phyloP scores from a whole-genome alignment of 2,797 vertebrate genomes.

The Odontamblyopus rebecca region DNA sequence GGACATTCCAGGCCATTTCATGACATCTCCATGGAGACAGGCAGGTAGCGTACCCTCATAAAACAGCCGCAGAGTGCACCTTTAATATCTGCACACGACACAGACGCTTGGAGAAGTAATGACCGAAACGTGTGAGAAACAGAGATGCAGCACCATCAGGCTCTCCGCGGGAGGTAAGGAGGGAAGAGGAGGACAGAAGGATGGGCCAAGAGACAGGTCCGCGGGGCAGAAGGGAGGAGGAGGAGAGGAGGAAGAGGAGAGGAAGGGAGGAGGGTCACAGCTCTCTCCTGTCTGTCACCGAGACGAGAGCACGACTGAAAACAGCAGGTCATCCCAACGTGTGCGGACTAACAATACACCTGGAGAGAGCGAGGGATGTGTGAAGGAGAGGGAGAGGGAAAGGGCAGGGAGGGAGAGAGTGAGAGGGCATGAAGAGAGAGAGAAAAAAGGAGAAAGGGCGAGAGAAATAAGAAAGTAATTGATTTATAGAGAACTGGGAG shows the following conservation, averaged over 20 bases:
- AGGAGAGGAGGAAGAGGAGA: background rate
- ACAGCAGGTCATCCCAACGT: conserved; percentile 65
- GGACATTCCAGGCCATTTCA: no score
- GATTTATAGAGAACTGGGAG: background rate
- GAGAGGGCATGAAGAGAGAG: background rate
- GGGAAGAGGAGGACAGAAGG: background rate
- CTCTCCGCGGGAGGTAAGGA: background rate
- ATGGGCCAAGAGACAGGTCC: background rate
- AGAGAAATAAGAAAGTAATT: background rate
- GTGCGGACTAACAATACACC: conserved; percentile 44
- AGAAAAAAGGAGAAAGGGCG: background rate
- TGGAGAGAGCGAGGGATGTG: conserved; percentile 43
- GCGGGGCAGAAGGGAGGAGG: conserved; percentile 1
- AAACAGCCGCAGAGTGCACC: background rate
- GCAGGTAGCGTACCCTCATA: no score
- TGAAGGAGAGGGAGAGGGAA: conserved; percentile 40
- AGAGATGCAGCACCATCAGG: background rate
- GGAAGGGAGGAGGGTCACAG: conserved; percentile 53
- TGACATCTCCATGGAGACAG: no score
- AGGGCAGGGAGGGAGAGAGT: background rate
- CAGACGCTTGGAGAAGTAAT: background rate
- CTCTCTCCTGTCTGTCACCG: conserved; percentile 70
- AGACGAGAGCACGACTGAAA: conserved; percentile 55
- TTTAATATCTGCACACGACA: background rate
- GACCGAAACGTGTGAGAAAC: background rate